These are phyloP conservation scores for Potamarius usumacintae DNA, from an alignment of 2,113 vertebrate genomes.

Conservation along the genomic window DNA sequence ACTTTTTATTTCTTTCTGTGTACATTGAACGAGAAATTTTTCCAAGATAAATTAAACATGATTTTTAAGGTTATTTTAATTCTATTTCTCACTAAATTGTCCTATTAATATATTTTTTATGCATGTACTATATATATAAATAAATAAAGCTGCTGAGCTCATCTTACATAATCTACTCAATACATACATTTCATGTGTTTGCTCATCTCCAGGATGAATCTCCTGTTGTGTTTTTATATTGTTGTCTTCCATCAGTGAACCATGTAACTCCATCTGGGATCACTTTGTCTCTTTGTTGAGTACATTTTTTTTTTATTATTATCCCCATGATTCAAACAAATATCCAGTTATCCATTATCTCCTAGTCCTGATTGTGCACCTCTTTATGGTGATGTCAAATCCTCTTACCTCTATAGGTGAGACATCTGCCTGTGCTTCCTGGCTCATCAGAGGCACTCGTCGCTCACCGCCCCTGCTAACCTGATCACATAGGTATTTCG, in stretches of 20 bases:
- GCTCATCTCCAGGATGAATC: constrained; percentile 16
- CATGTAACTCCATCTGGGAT: constrained; percentile 65
- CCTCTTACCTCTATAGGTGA: constrained; percentile 66
- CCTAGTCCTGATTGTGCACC: constrained; percentile 53
- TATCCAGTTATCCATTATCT: constrained; percentile 68
- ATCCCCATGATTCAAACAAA: constrained; percentile 63
- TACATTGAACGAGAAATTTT: neutral
- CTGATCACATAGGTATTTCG: constrained; percentile 74
- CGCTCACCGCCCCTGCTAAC: constrained; percentile 64
- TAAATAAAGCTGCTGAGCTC: neutral
- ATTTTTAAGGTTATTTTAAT: neutral
- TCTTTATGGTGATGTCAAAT: constrained; percentile 59
- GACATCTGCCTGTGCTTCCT: constrained; percentile 69
- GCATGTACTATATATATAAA: neutral
- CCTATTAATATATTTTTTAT: neutral
- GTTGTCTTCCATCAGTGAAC: constrained; percentile 50
- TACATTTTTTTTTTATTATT: constrained; percentile 60
- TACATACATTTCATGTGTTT: constrained; percentile 41
- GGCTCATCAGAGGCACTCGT: constrained; percentile 60
- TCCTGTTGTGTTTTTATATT: constrained; percentile 56
- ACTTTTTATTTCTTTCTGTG: neutral
- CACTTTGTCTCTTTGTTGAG: constrained; percentile 64
- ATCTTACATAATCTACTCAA: neutral
- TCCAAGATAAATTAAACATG: neutral
- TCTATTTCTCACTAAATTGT: neutral